Percentiles rank a stretch among this genome's conserved stretches.
Conservation (phyloP, 2,113 vertebrate genomes). For the Pelusios castaneus region DNA sequence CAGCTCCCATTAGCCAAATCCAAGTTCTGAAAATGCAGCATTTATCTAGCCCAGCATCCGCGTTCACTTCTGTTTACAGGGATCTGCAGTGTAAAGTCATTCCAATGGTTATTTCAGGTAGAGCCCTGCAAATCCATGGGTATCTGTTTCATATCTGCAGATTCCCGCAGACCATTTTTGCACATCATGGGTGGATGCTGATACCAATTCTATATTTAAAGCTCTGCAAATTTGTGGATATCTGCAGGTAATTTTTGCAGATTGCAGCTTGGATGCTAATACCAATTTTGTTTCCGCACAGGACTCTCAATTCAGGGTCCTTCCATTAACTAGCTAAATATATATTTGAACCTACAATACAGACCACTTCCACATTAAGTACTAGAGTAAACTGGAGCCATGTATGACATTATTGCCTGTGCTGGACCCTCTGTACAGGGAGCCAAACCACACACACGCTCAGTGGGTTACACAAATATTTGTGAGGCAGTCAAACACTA, state of each 20-base stretch:
- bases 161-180: too few species aligned
- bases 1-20: background rate
- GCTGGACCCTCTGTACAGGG: background rate
- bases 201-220: too few species aligned
- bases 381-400: background rate
- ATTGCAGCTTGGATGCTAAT: too few species aligned
- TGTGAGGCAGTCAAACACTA: background rate
- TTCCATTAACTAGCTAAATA: background rate
- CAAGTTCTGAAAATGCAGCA: background rate
- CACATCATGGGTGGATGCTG: too few species aligned
- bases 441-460: background rate
- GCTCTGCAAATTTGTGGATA: too few species aligned
- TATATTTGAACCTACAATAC: background rate
- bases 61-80: background rate
- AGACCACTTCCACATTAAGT: background rate
- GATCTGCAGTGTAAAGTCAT: background rate
- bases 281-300: too few species aligned
- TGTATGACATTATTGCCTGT: background rate
- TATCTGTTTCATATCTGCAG: too few species aligned
- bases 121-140: too few species aligned
- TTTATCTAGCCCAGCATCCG: background rate
- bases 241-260: too few species aligned
- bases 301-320: too few species aligned
- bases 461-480: background rate
- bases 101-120: background rate